These are phyloP conservation scores for Sphinx pinastri DNA, from an alignment of 2,888 invertebrate genomes.

Conservation along the genomic window DNA sequence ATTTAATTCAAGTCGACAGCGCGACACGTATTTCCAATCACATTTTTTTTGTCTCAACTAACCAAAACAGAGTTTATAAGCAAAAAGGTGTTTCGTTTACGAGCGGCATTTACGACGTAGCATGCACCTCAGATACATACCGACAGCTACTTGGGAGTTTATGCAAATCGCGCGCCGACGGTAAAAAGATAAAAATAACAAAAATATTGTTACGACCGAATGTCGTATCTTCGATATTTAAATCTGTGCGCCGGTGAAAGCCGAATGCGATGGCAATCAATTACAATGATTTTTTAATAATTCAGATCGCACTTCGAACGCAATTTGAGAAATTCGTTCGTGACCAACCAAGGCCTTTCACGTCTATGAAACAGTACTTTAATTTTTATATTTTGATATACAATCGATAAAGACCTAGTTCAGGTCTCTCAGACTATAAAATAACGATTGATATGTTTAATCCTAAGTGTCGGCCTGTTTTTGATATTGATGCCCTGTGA, in stretches of 20 bases:
- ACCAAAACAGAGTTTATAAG: constrained; percentile 55
- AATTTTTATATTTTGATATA: not conserved
- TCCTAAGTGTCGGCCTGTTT: too few species aligned
- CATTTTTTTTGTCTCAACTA: constrained; percentile 46
- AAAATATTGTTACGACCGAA: constrained; percentile 53
- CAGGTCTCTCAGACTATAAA: not conserved
- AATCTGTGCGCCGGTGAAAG: constrained; percentile 48
- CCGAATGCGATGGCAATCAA: constrained; percentile 30
- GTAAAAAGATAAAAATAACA: constrained; percentile 56
- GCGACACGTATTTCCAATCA: constrained; percentile 38
- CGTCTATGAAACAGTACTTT: not conserved
- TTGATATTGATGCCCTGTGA: too few species aligned
- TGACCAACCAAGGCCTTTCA: constrained; percentile 31
- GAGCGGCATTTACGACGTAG: constrained; percentile 66
- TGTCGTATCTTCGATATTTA: constrained; percentile 57
- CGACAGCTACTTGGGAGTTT: constrained; percentile 72
- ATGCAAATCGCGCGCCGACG: constrained; percentile 67
- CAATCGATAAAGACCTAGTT: not conserved
- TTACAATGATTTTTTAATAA: constrained; percentile 29
- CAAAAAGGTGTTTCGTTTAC: constrained; percentile 76
- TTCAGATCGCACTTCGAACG: constrained; percentile 27
- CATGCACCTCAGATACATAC: constrained; percentile 50
- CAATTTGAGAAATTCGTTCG: constrained; percentile 29
- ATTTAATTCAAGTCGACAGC: constrained; percentile 26
- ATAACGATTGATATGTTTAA: not conserved